Base-by-base conservation (phyloP, 2,888 invertebrate genomes). In the Heliconius aoede region DNA sequence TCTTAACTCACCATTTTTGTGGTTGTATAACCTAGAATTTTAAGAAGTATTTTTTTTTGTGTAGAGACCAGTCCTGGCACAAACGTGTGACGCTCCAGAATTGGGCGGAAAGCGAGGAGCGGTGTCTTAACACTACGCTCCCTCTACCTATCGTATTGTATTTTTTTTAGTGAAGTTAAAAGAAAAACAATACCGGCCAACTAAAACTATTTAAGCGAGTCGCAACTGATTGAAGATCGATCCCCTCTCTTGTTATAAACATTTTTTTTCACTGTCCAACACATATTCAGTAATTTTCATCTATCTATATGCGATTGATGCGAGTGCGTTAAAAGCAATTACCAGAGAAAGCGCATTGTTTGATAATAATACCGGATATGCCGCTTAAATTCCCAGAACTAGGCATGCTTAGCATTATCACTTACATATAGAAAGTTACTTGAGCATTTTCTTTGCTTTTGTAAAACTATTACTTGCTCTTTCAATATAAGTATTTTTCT, bases 1-100 rank as follows among this genome's bases (percentile, higher is more conserved):
- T 85, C 85, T 80, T 78, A 69, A 46, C 60, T 32, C n/a, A 15
- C 58, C 26, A 65, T 40, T 73, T 73, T 65, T 65, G 36, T 36
- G 55, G 65, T 36, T 26, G 46, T n/a, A n/a, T n/a, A n/a, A n/a
- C n/a, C n/a, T n/a, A 46, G 18, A 46, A 46, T 18, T 46, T 46
- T 46, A 46, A 1, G 15, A 46, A 46, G 40, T 46, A 18, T 5
- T 46, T 46, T 13, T n/a, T 32, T 15, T 46, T 46, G 5, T 15
- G 46, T 18, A 46, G 18, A 46, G 5, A 5, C 1, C 46, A 46
- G 18, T 46, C 18, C 0, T 18, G 18, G 46, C 46, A 18, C 18
- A 18, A 5, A 18, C 1, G 5, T n/a, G n/a, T n/a, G n/a, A n/a
- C n/a, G n/a, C n/a, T n/a, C n/a, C n/a, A n/a, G n/a, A n/a, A n/a